Evolutionary conservation across 1,140 invertebrate species (phyloP), one percentile per base, ranked within the genome.

Genomic region (Drosophila lini): DNA sequence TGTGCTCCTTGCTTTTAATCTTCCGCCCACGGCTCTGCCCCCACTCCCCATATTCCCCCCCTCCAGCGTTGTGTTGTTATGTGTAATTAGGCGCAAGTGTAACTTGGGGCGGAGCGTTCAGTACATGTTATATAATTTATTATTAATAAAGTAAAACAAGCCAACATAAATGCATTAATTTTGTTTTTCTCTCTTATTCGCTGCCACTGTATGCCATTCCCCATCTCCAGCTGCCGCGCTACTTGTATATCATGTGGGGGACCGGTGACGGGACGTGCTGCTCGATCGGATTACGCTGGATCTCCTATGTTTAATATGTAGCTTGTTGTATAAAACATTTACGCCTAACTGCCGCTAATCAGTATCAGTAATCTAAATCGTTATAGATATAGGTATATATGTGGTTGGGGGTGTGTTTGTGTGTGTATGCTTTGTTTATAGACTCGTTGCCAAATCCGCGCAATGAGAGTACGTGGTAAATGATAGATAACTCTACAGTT

Each of bases 81-180:
- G 75, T 85, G 48, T 63, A 76, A 80, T 76, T 77, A 82, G 78
- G 80, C 38, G 63, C 69, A 80, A 68, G 65, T 81, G 75, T 88
- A 76, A 82, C 59, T 68, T 62, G 53, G 48, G 60, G 69, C 80
- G 65, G 64, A 71, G 67, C 65, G 55, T 82, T 86, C 79, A 82
- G 79, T 86, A 86, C 83, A 86, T 86, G 79, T 85, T 84, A 86
- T 85, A 85, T 85, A 85, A 85, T 85, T 85, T 85, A 85, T 85
- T 85, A 85, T 86, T 81, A 85, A 85, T 85, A 84, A 84, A 81
- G 81, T 83, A 84, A 84, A 84, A 84, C 81, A 84, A 84, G 81
- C 81, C 69, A 73, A 73, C 69, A 73, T 73, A 73, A 73, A 73
- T 73, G 69, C 69, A 73, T 44, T 73, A 42, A 58, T 50, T 73